A percentile compares a stretch with the other conserved stretches of the same genome.
Conservation (phyloP, 2,113 vertebrate genomes). For the Tautogolabrus adspersus region DNA sequence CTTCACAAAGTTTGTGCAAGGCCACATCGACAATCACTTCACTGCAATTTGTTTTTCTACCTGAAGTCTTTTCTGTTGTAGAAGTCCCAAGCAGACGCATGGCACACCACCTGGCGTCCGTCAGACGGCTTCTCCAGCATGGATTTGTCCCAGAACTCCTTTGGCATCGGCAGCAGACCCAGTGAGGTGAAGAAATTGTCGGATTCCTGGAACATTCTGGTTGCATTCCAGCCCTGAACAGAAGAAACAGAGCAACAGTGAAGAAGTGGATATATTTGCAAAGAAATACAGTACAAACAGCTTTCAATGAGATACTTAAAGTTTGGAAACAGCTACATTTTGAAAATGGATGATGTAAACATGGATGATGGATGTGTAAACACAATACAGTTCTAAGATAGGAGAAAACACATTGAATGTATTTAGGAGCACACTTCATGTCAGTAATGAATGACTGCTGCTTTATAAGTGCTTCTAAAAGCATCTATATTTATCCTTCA, state of each 20-base stretch:
- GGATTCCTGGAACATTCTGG: slow-evolving; percentile 91
- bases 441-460: slow-evolving; percentile 17
- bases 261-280: not conserved
- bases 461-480: not conserved
- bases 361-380: too few relatives aligned
- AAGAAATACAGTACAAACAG: not conserved
- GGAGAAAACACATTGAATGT: not conserved
- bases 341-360: not conserved
- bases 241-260: not conserved
- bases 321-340: not conserved
- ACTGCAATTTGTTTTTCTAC: slow-evolving; percentile 68
- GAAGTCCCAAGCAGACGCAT: slow-evolving; percentile 98
- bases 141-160: slow-evolving; percentile 91
- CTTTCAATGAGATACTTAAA: not conserved
- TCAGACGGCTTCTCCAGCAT: slow-evolving; percentile 96
- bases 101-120: slow-evolving; percentile 92
- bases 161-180: slow-evolving; percentile 87
- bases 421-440: not conserved
- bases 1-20: too few relatives aligned
- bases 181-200: slow-evolving; percentile 91
- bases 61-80: slow-evolving; percentile 98
- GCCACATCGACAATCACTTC: too few relatives aligned
- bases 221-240: slow-evolving; percentile 89
- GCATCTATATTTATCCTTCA: not conserved
- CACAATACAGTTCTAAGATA: not conserved